Base-by-base conservation (phyloP, 2,888 invertebrate species). In the Ceraclea dissimilis region DNA sequence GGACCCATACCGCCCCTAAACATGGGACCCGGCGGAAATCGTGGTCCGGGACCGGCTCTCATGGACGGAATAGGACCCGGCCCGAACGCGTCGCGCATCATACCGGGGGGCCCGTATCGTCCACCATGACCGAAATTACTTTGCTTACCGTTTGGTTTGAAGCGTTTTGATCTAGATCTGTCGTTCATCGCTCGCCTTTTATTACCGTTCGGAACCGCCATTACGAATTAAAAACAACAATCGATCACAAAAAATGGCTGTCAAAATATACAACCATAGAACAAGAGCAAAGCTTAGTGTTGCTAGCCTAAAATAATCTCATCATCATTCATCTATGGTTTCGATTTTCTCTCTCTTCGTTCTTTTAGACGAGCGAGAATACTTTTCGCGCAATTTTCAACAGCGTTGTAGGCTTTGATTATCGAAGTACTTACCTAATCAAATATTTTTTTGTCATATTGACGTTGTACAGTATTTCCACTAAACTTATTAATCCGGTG, bases 161-260 rank as follows among this genome's bases (percentile, higher is more conserved):
- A 54, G 11, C 53, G 31, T 31, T 53, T 53, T 31, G 33, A n/a
- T 47, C 46, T 53, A 18, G 47, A 19, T 17, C 34, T 53, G n/a
- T 53, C 53, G 17, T 46, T 33, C 19, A 31, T 48, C 16, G 31
- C 33, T 11, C 53, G 31, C 34, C 53, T 22, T 47, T 53, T 53
- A 17, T 46, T 46, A 2, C 53, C 53, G 48, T 53, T 53, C 21
- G 53, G 53, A 18, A 53, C 53, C 47, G 53, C 53, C 53, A 53
- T 53, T 31, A 26, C 49, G 8, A n/a, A 13, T 16, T 4, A 39
- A 39, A 39, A 13, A 39, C 39, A 39, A 39, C 39, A 39, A 39
- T n/a, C 16, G 5, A 39, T n/a, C 39, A 13, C 13, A 16, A 39
- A 49, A 49, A 46, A 46, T 46, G 46, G 18, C 46, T 20, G 46